Percentiles rank a stretch among this genome's conserved stretches.
Evolutionary conservation across 2,113 vertebrate genomes (phyloP).

Genomic region (Xiphophorus maculatus): DNA sequence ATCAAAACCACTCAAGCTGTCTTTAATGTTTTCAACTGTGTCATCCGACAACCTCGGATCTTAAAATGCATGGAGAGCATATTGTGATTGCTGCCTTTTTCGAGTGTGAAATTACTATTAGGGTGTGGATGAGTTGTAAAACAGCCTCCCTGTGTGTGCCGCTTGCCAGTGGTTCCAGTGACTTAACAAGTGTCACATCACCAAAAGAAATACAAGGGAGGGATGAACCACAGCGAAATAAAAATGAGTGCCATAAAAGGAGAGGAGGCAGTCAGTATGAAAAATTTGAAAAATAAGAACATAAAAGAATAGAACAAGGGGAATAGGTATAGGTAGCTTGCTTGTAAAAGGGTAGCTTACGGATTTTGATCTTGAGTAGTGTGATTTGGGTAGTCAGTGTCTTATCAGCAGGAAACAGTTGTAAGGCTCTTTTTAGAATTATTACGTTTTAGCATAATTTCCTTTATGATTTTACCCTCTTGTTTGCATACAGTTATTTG

Average conservation of each 20-base stretch:
- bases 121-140: conserved; percentile 35
- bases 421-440: too few relatives aligned
- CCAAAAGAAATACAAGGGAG: conserved; percentile 12
- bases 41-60: conserved; percentile 11
- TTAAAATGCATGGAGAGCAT: conserved; percentile 13
- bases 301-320: not conserved
- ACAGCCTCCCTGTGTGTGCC: not conserved
- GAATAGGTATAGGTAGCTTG: not conserved
- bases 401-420: too few relatives aligned
- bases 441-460: too few relatives aligned
- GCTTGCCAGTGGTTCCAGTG: conserved; percentile 20
- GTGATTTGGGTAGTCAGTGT: too few relatives aligned
- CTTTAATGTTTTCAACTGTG: conserved; percentile 39
- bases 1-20: conserved; percentile 38
- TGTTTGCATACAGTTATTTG: too few relatives aligned
- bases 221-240: conserved; percentile 19
- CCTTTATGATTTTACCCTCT: too few relatives aligned
- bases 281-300: not conserved
- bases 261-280: not conserved
- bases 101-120: conserved; percentile 58
- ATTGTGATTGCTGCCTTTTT: conserved; percentile 30
- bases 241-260: not conserved
- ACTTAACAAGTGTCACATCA: conserved; percentile 28
- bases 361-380: too few relatives aligned
- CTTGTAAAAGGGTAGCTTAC: too few relatives aligned